These are phyloP conservation scores for Eupithecia centaureata DNA, from an alignment of 2,888 invertebrate genomes.

Conservation along the genomic window DNA sequence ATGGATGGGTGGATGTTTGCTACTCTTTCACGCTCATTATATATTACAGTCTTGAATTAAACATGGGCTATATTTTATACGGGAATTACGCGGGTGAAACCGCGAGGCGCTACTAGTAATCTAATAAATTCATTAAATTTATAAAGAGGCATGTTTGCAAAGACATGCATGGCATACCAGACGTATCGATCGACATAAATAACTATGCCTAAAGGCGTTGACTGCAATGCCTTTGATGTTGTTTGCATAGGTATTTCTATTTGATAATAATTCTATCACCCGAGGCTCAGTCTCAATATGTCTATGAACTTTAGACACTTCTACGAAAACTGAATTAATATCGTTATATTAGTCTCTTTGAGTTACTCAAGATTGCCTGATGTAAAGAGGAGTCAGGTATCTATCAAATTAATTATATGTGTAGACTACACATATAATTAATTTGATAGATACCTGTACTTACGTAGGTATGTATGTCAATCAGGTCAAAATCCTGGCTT, in stretches of 20 bases:
- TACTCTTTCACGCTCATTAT: too few relatives aligned
- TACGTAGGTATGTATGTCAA: too few relatives aligned
- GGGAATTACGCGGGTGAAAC: too few relatives aligned
- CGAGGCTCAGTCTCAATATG: neutral
- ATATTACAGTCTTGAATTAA: too few relatives aligned
- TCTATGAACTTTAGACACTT: conserved; percentile 7
- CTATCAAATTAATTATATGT: too few relatives aligned
- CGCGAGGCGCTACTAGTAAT: too few relatives aligned
- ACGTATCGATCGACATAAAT: neutral
- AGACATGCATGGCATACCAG: neutral
- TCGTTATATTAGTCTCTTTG: neutral
- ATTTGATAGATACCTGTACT: too few relatives aligned
- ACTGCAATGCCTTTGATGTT: neutral
- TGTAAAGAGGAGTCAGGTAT: neutral
- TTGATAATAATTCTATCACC: conserved; percentile 1
- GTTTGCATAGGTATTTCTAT: neutral
- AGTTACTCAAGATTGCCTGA: neutral
- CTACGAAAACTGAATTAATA: neutral
- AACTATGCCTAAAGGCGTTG: neutral
- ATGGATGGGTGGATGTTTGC: too few relatives aligned
- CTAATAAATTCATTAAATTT: neutral
- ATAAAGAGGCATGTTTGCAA: too few relatives aligned
- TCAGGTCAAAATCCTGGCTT: too few relatives aligned
- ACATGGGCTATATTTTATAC: too few relatives aligned
- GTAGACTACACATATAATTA: too few relatives aligned